A percentile compares a stretch with the other conserved stretches of the same genome.
Evolutionary conservation across 2,797 vertebrate species (phyloP).

Genomic region (Okamejei kenojei): DNA sequence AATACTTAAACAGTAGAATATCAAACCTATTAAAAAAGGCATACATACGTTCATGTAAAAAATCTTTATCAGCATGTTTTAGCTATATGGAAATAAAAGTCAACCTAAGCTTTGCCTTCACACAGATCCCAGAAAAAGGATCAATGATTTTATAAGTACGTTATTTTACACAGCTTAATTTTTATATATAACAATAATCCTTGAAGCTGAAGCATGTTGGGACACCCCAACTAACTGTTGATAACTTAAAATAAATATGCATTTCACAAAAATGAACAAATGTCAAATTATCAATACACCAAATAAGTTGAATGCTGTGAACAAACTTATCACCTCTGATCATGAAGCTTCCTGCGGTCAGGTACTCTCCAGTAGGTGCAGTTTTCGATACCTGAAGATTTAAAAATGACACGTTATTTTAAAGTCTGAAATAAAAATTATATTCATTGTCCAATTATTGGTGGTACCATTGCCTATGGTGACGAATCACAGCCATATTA

Average conservation of each 20-base stretch:
- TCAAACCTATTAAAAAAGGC: not conserved
- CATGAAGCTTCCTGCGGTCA: conserved; percentile 98
- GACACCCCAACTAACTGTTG: not conserved
- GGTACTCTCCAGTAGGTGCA: conserved; percentile 91
- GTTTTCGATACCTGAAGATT: conserved; percentile 85
- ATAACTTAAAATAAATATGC: not conserved
- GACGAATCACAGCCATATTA: not conserved
- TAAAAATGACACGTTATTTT: conserved; percentile 15
- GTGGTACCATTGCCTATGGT: not conserved
- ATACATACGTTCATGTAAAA: too few relatives aligned
- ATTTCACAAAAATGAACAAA: not conserved
- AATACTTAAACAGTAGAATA: not conserved
- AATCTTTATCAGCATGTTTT: not conserved
- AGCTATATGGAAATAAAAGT: not conserved
- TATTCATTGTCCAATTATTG: not conserved
- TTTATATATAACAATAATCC: not conserved
- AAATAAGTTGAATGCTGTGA: not conserved
- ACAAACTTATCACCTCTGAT: conserved; percentile 75
- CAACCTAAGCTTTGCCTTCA: not conserved
- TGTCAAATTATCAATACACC: not conserved
- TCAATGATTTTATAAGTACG: not conserved
- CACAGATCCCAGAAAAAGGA: not conserved
- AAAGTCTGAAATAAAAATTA: not conserved
- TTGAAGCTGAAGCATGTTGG: not conserved
- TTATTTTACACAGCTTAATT: not conserved